A percentile compares a stretch with the other conserved stretches of the same genome.
Conservation (phyloP, 1,140 invertebrate genomes). For the Ceratosolen solmsi region DNA sequence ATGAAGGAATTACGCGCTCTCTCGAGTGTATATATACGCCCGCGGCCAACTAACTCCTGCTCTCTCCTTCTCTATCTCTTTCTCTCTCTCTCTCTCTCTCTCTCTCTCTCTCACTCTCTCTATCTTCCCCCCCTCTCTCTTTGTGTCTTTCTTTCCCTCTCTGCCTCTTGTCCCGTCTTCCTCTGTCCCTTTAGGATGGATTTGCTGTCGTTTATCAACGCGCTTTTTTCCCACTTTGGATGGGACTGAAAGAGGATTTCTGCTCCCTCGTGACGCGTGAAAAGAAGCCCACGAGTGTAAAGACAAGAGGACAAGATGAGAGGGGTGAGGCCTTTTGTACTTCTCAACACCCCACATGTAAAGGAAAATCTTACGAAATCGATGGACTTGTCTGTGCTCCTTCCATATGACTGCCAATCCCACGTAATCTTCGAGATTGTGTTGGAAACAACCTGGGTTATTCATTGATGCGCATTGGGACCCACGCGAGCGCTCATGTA, state of each 20-base stretch:
- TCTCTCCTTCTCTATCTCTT: slow-evolving; percentile 9
- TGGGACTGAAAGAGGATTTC: background rate
- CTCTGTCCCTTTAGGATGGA: too few species aligned
- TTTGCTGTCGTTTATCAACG: slow-evolving; percentile 8
- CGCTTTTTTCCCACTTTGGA: background rate
- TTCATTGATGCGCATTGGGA: background rate
- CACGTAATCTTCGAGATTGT: background rate
- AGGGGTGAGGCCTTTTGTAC: background rate
- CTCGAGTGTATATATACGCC: slow-evolving; percentile 20
- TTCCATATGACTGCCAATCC: background rate
- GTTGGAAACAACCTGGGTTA: background rate
- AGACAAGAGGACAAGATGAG: background rate
- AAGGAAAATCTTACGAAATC: background rate
- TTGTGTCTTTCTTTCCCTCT: background rate
- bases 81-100: background rate
- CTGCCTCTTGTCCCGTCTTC: too few species aligned
- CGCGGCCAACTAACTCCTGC: slow-evolving; percentile 28
- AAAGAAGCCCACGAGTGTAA: background rate
- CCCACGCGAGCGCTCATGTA: background rate
- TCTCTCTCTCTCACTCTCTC: slow-evolving; percentile 1
- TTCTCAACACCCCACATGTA: background rate
- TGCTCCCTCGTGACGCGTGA: background rate
- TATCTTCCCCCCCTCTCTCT: background rate
- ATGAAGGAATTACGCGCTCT: slow-evolving; percentile 68
- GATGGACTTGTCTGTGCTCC: background rate